These are phyloP conservation scores for Cheilosia vulpina DNA, from an alignment of 2,888 invertebrate species.

Conservation along the genomic window DNA sequence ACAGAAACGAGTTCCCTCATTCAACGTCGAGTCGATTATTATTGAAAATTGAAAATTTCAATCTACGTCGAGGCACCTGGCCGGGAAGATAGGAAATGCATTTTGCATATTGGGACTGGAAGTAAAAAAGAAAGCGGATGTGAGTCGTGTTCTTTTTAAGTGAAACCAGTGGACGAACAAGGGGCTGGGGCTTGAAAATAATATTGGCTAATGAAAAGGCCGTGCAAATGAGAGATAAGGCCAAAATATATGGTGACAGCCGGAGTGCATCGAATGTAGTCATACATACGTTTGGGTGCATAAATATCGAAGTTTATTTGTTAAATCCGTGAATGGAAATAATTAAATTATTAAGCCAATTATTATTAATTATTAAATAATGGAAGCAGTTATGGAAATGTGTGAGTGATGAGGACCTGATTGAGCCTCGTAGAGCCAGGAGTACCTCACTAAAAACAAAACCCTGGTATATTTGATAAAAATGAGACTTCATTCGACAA, in stretches of 20 bases:
- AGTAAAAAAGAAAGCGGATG: constrained; percentile 1
- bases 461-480: too few relatives aligned
- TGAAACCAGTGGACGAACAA: constrained; percentile 11
- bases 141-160: constrained; percentile 2
- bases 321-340: not conserved
- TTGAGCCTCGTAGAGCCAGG: too few relatives aligned
- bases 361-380: too few relatives aligned
- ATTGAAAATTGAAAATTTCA: constrained; percentile 59
- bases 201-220: constrained; percentile 27
- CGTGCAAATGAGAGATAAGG: constrained; percentile 1
- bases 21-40: constrained; percentile 35
- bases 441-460: too few relatives aligned
- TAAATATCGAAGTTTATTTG: constrained; percentile 7
- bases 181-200: not conserved
- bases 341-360: not conserved
- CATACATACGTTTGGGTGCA: not conserved
- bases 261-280: constrained; percentile 10
- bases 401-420: not conserved
- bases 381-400: not conserved
- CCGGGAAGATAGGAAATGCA: constrained; percentile 6
- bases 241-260: constrained; percentile 29
- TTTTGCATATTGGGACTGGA: not conserved
- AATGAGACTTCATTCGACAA: too few relatives aligned
- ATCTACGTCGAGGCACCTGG: constrained; percentile 10
- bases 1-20: not conserved